A percentile compares a stretch with the other conserved stretches of the same genome.
These are phyloP conservation scores for Blera fallax DNA, from an alignment of 2,888 invertebrate species.

Conservation along the genomic window DNA sequence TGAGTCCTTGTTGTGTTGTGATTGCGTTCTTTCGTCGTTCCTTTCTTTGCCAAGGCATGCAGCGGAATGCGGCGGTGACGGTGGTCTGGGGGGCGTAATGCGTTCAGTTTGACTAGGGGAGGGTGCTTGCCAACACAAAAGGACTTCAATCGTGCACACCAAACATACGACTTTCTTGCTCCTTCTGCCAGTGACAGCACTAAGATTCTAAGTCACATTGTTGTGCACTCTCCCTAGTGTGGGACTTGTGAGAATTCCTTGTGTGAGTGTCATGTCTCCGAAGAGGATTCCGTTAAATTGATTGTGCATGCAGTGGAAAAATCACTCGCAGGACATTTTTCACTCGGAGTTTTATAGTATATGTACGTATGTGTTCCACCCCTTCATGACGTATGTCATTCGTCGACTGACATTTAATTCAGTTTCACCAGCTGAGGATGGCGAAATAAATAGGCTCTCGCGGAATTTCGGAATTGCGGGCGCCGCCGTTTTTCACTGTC, in stretches of 20 bases:
- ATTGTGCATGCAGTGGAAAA: slow-evolving; percentile 44
- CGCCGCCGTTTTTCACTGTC: slow-evolving; percentile 62
- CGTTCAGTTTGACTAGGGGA: slow-evolving; percentile 22
- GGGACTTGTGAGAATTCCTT: background rate
- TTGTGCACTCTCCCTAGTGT: slow-evolving; percentile 32
- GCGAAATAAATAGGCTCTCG: slow-evolving; percentile 67
- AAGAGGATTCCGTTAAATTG: slow-evolving; percentile 55
- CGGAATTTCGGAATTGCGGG: slow-evolving; percentile 58
- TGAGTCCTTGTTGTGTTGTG: slow-evolving; percentile 70
- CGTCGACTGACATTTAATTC: slow-evolving; percentile 72
- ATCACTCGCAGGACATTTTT: slow-evolving; percentile 60
- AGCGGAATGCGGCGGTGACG: slow-evolving; percentile 45
- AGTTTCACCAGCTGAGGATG: slow-evolving; percentile 59
- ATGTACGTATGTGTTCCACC: background rate
- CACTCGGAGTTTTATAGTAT: slow-evolving; percentile 26
- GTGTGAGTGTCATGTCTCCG: slow-evolving; percentile 38
- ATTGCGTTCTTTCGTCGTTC: slow-evolving; percentile 61
- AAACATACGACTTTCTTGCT: slow-evolving; percentile 59
- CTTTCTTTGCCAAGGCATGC: slow-evolving; percentile 34
- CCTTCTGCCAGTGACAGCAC: slow-evolving; percentile 53
- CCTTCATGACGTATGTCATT: slow-evolving; percentile 63
- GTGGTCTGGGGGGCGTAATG: slow-evolving; percentile 15
- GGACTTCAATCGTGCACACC: slow-evolving; percentile 64
- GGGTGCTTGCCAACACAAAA: slow-evolving; percentile 38
- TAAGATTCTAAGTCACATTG: slow-evolving; percentile 56